phyloP scores from a whole-genome alignment of 2,888 invertebrate genomes.

The Synanthedon myopaeformis region DNA sequence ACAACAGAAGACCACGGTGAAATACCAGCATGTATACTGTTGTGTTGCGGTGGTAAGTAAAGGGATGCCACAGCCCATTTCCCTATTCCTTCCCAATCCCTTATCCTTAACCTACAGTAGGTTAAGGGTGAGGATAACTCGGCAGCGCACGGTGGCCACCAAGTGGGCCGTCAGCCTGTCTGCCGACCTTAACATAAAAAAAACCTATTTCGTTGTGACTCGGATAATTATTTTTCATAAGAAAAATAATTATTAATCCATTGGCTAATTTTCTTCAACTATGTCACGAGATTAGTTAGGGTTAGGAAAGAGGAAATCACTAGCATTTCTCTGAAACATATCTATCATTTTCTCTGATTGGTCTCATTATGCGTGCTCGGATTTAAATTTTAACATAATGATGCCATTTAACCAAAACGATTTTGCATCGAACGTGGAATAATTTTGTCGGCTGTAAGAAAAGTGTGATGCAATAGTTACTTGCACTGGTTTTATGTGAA shows the following conservation, averaged over 20 bases:
- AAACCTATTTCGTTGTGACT: constrained; percentile 27
- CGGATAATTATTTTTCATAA: constrained; percentile 7
- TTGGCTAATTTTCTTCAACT: constrained; percentile 18
- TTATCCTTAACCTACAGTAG: too few species aligned
- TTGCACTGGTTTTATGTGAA: background rate
- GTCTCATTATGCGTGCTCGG: constrained; percentile 13
- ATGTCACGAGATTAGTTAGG: constrained; percentile 13
- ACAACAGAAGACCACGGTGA: too few species aligned
- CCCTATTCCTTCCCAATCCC: too few species aligned
- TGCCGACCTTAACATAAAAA: too few species aligned
- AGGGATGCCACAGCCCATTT: too few species aligned
- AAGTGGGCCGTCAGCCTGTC: too few species aligned
- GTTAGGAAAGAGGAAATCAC: constrained; percentile 26
- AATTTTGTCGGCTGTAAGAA: background rate
- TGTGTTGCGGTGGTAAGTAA: too few species aligned
- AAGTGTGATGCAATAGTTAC: background rate
- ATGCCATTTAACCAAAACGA: background rate
- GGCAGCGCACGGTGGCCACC: too few species aligned
- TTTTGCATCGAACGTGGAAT: background rate
- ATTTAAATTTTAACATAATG: background rate
- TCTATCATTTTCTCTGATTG: constrained; percentile 15
- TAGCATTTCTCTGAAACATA: constrained; percentile 11
- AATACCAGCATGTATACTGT: too few species aligned
- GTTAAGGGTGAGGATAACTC: too few species aligned
- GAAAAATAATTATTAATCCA: constrained; percentile 17